Conservation (phyloP, 1,140 invertebrate genomes). For the Atta colombica region DNA sequence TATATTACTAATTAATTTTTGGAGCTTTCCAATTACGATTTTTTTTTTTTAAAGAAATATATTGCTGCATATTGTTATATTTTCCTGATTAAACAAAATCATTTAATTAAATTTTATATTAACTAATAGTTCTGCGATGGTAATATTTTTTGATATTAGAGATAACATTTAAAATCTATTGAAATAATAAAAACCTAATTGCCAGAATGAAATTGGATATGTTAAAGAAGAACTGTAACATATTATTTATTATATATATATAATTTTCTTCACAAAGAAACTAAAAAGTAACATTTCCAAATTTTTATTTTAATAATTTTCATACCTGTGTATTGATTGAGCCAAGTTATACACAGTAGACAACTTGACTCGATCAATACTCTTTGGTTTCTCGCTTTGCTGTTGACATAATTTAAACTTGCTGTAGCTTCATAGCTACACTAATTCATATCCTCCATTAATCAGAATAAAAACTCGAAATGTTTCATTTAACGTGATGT, state of each 20-base stretch:
- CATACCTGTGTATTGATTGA: background rate
- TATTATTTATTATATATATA: slow-evolving; percentile 6
- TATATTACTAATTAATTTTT: slow-evolving; percentile 44
- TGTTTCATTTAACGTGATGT: background rate
- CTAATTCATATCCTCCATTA: background rate
- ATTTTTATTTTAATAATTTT: background rate
- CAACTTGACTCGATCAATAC: slow-evolving; percentile 4
- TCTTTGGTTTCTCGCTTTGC: slow-evolving; percentile 25
- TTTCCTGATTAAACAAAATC: background rate
- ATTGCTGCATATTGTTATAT: background rate
- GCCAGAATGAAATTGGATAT: background rate
- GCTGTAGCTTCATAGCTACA: background rate
- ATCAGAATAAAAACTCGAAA: background rate
- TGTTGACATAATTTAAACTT: slow-evolving; percentile 16
- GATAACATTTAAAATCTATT: background rate
- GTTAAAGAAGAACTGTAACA: background rate
- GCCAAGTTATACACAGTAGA: background rate
- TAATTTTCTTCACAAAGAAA: slow-evolving; percentile 13
- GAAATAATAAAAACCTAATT: background rate
- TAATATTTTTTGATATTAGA: background rate
- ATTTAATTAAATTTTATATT: background rate
- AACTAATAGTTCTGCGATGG: background rate
- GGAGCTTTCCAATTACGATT: slow-evolving; percentile 17
- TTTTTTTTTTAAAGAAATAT: background rate
- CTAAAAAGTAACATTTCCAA: background rate